Evolutionary conservation across 2,888 invertebrate genomes (phyloP), one percentile per base, ranked within the genome.

Genomic region (Cybosia mesomella): DNA sequence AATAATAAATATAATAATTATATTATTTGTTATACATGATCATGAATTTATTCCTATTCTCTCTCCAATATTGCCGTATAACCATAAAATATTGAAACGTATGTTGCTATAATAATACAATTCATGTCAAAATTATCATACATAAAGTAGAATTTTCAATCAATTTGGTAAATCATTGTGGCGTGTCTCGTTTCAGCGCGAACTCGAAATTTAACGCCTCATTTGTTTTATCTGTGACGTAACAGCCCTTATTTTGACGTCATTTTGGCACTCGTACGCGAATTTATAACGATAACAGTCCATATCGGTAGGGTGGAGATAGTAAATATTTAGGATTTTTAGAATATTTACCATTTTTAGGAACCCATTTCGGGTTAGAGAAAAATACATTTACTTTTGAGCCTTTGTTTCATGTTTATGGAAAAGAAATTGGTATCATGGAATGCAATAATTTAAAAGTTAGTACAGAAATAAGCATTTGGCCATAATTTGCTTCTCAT

Each of bases 211-310:
- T 83, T 81, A 76, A 80, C 73, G 81, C 75, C 75, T 85, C 83
- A 85, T 86, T 86, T 84, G 76, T 75, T 80, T 79, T 79, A 82
- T 80, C 76, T 76, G 76, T 72, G 77, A 79, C 72, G 70, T 66
- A 62, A 67, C 72, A 63, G 68, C 70, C 77, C 77, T 79, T 81
- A 83, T 82, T 81, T 77, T 84, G 77, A 67, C 68, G 73, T 72
- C 77, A 76, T 62, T 67, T 71, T 62, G 71, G 65, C 80, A 80
- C 73, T 70, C 68, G 77, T 65, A 71, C 58, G 60, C 57, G 65
- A 74, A 80, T 80, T 79, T 71, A 80, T 74, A 71, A 72, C 57
- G 64, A 73, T 60, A 64, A 66, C 34, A 49, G 34, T 70, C 70
- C 70, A 73, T 76, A 79, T 71, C 71, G 57, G 70, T 53, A 11